These are phyloP conservation scores for Xanthostigma xanthostigma DNA, from an alignment of 2,888 invertebrate species.

Conservation along the genomic window DNA sequence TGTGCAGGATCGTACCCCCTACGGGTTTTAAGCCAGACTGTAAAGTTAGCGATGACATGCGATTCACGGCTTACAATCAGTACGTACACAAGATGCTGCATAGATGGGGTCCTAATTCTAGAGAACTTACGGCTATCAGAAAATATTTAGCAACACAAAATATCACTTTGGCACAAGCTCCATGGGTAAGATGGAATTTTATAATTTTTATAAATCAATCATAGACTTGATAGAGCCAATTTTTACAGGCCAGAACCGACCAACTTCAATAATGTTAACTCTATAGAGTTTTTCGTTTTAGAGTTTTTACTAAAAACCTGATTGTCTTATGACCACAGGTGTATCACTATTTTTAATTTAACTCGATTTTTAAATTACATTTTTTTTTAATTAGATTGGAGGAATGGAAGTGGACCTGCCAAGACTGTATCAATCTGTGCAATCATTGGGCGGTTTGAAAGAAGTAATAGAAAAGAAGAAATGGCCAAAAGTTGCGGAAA, in stretches of 20 bases:
- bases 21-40: slow-evolving; percentile 65
- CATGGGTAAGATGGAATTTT: slow-evolving; percentile 44
- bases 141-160: slow-evolving; percentile 65
- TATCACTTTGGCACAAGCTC: slow-evolving; percentile 56
- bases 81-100: slow-evolving; percentile 76
- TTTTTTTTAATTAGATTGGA: slow-evolving; percentile 45
- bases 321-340: too few relatives aligned
- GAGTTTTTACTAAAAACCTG: too few relatives aligned
- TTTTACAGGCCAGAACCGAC: too few relatives aligned
- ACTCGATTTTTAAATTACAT: background rate
- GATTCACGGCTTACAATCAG: slow-evolving; percentile 80
- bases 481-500: slow-evolving; percentile 77
- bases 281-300: too few relatives aligned
- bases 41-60: slow-evolving; percentile 66
- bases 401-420: slow-evolving; percentile 85
- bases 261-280: too few relatives aligned
- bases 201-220: background rate
- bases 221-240: too few relatives aligned
- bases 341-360: too few relatives aligned
- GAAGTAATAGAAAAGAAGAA: slow-evolving; percentile 76
- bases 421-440: slow-evolving; percentile 70
- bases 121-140: slow-evolving; percentile 71
- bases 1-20: slow-evolving; percentile 81
- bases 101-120: slow-evolving; percentile 79
- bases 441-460: slow-evolving; percentile 70